These are phyloP conservation scores for Andrena trimmerana DNA, from an alignment of 2,888 invertebrate species.

Conservation along the genomic window DNA sequence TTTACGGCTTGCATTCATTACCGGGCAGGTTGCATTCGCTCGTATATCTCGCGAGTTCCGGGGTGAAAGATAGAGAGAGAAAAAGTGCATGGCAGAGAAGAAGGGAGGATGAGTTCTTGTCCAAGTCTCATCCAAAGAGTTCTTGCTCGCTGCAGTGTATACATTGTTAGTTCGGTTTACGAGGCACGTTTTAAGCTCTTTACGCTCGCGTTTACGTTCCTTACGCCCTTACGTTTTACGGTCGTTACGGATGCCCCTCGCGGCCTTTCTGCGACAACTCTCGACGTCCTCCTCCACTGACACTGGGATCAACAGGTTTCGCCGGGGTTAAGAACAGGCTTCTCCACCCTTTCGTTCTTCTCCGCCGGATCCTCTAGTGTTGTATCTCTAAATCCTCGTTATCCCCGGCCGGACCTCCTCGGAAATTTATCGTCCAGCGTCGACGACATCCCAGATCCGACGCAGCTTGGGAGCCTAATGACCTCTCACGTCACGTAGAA, in stretches of 20 bases:
- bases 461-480: slow-evolving; percentile 73
- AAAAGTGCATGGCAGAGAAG: slow-evolving; percentile 39
- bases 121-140: slow-evolving; percentile 44
- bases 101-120: slow-evolving; percentile 22
- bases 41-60: slow-evolving; percentile 81
- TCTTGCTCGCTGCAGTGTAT: slow-evolving; percentile 51
- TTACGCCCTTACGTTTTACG: slow-evolving; percentile 78
- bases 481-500: slow-evolving; percentile 65
- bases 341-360: slow-evolving; percentile 23
- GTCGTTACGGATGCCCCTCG: slow-evolving; percentile 72
- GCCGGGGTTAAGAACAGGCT: slow-evolving; percentile 66
- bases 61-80: slow-evolving; percentile 42
- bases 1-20: slow-evolving; percentile 85
- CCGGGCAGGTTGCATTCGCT: slow-evolving; percentile 82
- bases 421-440: slow-evolving; percentile 73
- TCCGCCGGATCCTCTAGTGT: slow-evolving; percentile 27
- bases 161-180: slow-evolving; percentile 78
- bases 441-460: slow-evolving; percentile 68
- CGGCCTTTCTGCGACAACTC: slow-evolving; percentile 70
- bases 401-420: slow-evolving; percentile 67
- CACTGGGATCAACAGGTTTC: slow-evolving; percentile 68
- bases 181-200: slow-evolving; percentile 76
- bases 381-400: slow-evolving; percentile 75
- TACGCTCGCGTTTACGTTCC: slow-evolving; percentile 75
- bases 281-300: slow-evolving; percentile 62